These are phyloP conservation scores for Punctoribates punctum DNA, from an alignment of 2,888 invertebrate species.

Conservation along the genomic window DNA sequence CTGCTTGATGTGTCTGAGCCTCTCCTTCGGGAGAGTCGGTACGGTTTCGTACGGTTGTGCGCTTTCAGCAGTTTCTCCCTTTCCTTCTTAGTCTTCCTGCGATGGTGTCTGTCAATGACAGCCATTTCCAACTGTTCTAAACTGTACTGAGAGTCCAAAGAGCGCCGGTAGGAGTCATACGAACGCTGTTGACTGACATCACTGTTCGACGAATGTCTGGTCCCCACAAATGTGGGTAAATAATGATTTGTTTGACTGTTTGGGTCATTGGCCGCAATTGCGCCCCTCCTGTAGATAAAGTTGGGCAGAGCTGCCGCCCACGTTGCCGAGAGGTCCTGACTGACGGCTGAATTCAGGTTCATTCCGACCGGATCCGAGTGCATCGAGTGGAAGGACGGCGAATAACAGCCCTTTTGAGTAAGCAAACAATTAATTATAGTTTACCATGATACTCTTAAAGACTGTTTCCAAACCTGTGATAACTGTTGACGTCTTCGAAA, in stretches of 20 bases:
- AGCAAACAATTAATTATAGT: too few species aligned
- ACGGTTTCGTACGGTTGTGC: slow-evolving; percentile 44
- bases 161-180: slow-evolving; percentile 43
- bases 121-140: slow-evolving; percentile 45
- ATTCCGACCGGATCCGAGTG: slow-evolving; percentile 81
- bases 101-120: slow-evolving; percentile 43
- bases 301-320: slow-evolving; percentile 88
- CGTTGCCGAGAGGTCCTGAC: slow-evolving; percentile 80
- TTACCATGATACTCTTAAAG: too few species aligned
- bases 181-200: slow-evolving; percentile 44
- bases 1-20: slow-evolving; percentile 45
- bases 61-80: slow-evolving; percentile 41
- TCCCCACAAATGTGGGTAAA: slow-evolving; percentile 31
- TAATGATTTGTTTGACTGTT: slow-evolving; percentile 43
- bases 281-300: slow-evolving; percentile 76
- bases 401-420: slow-evolving; percentile 64
- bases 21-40: slow-evolving; percentile 43
- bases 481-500: slow-evolving; percentile 81
- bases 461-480: slow-evolving; percentile 34
- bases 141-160: slow-evolving; percentile 45
- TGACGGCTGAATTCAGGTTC: slow-evolving; percentile 64
- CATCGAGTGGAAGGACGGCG: slow-evolving; percentile 78
- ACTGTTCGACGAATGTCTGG: slow-evolving; percentile 46
- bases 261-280: slow-evolving; percentile 60
- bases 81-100: slow-evolving; percentile 47